Evolutionary conservation across 2,888 invertebrate genomes (phyloP).

Genomic region (Pheosia tremula): DNA sequence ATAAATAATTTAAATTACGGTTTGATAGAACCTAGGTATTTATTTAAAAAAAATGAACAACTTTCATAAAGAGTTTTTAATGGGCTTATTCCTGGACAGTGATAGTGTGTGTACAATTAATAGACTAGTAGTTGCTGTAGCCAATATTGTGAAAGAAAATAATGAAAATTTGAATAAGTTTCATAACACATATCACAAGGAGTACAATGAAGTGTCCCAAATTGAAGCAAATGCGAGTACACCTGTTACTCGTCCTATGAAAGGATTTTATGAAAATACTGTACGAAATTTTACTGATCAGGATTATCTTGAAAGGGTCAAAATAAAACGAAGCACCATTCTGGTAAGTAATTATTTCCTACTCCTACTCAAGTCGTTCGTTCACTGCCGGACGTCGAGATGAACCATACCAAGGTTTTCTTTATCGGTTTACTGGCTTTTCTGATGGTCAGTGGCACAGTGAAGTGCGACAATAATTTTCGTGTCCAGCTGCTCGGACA

Average conservation of each 20-base stretch:
- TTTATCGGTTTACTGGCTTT: too few relatives aligned
- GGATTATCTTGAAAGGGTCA: slow-evolving; percentile 61
- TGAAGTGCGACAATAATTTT: too few relatives aligned
- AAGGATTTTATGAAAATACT: slow-evolving; percentile 58
- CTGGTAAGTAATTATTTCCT: slow-evolving; percentile 46
- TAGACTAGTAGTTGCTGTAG: slow-evolving; percentile 63
- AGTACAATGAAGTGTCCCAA: slow-evolving; percentile 36
- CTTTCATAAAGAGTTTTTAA: slow-evolving; percentile 67
- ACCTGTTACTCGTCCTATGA: slow-evolving; percentile 31
- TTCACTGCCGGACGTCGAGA: too few relatives aligned
- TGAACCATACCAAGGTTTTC: too few relatives aligned
- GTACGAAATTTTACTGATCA: slow-evolving; percentile 57
- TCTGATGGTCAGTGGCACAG: too few relatives aligned
- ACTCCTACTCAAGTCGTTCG: too few relatives aligned
- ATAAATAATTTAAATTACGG: too few relatives aligned
- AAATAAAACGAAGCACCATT: slow-evolving; percentile 67
- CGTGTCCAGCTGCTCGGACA: too few relatives aligned
- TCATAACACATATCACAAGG: slow-evolving; percentile 49
- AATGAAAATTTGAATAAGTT: slow-evolving; percentile 59
- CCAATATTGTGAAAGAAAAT: slow-evolving; percentile 69
- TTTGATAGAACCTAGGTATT: too few relatives aligned
- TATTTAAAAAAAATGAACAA: slow-evolving; percentile 48
- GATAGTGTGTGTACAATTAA: slow-evolving; percentile 65
- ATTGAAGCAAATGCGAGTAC: slow-evolving; percentile 14
- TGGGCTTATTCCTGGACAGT: slow-evolving; percentile 68